phyloP scores from a whole-genome alignment of 2,888 invertebrate genomes.

The Scrobipalpa atriplicella region DNA sequence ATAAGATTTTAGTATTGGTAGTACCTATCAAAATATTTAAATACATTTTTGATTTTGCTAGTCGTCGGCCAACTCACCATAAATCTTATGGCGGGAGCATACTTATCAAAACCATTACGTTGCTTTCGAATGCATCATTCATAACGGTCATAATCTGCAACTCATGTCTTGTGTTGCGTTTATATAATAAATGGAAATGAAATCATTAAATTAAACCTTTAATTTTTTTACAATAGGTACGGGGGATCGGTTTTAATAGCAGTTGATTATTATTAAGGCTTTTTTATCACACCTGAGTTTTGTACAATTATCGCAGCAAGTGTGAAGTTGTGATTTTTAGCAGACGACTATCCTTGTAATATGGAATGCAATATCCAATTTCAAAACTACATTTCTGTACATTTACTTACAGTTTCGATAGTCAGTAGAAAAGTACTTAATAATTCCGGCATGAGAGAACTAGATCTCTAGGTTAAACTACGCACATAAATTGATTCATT shows the following conservation, averaged over 20 bases:
- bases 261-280: too few species aligned
- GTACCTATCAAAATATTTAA: slow-evolving; percentile 8
- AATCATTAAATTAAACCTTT: not conserved
- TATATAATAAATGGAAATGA: not conserved
- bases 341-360: too few species aligned
- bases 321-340: too few species aligned
- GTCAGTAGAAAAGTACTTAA: not conserved
- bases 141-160: slow-evolving; percentile 27
- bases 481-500: not conserved
- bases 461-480: not conserved
- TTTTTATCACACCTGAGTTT: too few species aligned
- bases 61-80: slow-evolving; percentile 15
- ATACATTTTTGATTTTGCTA: slow-evolving; percentile 1
- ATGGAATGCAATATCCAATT: too few species aligned
- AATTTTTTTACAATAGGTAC: too few species aligned
- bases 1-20: not conserved
- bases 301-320: too few species aligned
- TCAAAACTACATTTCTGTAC: too few species aligned
- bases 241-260: too few species aligned
- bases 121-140: slow-evolving; percentile 33
- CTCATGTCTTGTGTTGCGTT: slow-evolving; percentile 13
- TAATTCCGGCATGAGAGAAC: not conserved
- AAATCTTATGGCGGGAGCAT: slow-evolving; percentile 26
- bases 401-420: not conserved
- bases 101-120: slow-evolving; percentile 28